phyloP scores from a whole-genome alignment of 2,888 invertebrate genomes.

The Chrysolina americana region DNA sequence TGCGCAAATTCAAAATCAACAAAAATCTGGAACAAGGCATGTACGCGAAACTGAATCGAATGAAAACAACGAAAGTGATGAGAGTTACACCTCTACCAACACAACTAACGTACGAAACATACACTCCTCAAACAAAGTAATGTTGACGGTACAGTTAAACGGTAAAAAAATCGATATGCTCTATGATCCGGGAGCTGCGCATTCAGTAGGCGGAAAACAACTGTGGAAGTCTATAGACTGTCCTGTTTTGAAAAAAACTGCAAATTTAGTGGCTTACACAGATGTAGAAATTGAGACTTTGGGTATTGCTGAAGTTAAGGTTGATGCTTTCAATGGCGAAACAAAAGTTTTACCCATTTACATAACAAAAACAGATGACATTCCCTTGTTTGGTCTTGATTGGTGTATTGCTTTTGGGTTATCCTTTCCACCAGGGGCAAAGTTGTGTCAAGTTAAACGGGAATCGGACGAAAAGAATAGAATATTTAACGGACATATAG shows the following conservation, averaged over 20 bases:
- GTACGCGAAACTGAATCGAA: not conserved
- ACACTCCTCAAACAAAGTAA: not conserved
- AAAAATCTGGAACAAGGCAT: not conserved
- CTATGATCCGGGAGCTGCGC: conserved; percentile 1
- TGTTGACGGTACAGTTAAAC: not conserved
- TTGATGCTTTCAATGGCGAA: conserved; percentile 1
- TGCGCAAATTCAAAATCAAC: not conserved
- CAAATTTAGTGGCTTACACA: not conserved
- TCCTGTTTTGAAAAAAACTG: not conserved
- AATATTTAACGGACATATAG: conserved; percentile 26
- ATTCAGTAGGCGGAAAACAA: not conserved
- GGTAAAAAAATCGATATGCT: not conserved
- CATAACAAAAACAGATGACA: conserved; percentile 34
- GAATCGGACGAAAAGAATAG: not conserved
- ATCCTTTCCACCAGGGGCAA: conserved; percentile 38
- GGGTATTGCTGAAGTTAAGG: not conserved
- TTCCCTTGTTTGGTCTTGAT: conserved; percentile 37
- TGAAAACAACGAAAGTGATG: not conserved
- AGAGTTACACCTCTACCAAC: not conserved
- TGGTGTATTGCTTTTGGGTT: conserved; percentile 37
- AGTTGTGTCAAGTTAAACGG: not conserved
- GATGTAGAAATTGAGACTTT: not conserved
- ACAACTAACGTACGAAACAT: conserved; percentile 2
- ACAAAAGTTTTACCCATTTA: conserved; percentile 7
- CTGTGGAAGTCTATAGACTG: not conserved